Base-by-base conservation (phyloP, 2,888 invertebrate genomes). In the Drosophila prolongata region DNA sequence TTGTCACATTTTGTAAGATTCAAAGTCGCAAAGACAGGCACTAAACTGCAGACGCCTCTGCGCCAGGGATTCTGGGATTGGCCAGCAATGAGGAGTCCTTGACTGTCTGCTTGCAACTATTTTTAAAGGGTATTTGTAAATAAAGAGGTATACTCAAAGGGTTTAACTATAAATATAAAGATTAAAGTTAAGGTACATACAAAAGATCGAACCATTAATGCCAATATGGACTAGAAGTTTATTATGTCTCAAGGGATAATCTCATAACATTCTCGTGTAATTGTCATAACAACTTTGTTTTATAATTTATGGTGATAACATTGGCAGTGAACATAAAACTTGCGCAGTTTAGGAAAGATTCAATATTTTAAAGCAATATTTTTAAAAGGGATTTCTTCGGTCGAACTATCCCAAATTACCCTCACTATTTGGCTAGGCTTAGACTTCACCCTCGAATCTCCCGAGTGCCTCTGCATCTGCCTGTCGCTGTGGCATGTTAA, bases 1-100 rank as follows among this genome's bases (percentile, higher is more conserved):
- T 85, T 85, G 85, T 85, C 85, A 89, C 84, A 85, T 89, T 85
- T 87, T 81, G 87, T 86, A 78, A 79, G 66, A 68, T 70, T 75
- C 64, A 47, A 68, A 65, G 46, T 68, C 46, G 43, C 50, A 9
- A 53, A 30, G 52, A 61, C 70, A 52, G 71, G 38, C 54, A 44
- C 24, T 44, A 54, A 68, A 40, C 43, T 65, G 56, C 57, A 84
- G 80, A 87, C 87, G 76, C 87, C 85, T 84, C 79, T 80, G 82
- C 84, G 87, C 87, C 73, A 80, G 77, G 68, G 52, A 57, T 53
- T 53, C 38, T 27, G 78, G 74, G 50, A 54, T 60, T 52, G 64
- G 64, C 56, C 40, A 46, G 56, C 37, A 37, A 34, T 38, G 42
- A 34, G 52, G 65, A 86, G 81, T 87, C 87, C 87, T 85, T 85